Percentiles rank a stretch among this genome's conserved stretches.
These are phyloP conservation scores for Cheirogaleus major DNA, from an alignment of 2,797 vertebrate genomes.

Conservation along the genomic window DNA sequence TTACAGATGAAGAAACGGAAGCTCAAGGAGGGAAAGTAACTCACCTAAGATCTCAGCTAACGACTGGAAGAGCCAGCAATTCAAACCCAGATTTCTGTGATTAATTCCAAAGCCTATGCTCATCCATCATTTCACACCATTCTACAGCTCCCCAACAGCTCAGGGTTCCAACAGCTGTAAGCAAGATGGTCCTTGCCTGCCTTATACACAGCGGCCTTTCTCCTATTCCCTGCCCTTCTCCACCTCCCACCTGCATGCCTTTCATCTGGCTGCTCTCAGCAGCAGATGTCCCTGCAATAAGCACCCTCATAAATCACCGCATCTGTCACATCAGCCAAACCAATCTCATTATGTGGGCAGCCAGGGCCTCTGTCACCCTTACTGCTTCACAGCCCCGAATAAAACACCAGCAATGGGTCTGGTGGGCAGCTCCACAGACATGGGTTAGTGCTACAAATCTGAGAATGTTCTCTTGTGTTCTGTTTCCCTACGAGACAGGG, in stretches of 20 bases:
- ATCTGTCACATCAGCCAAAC: constrained; percentile 9
- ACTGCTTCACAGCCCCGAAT: background rate
- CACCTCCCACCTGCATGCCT: background rate
- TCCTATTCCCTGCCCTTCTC: background rate
- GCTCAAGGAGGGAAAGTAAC: background rate
- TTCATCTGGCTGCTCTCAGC: background rate
- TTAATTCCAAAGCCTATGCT: background rate
- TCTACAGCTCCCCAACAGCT: background rate
- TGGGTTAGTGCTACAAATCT: background rate
- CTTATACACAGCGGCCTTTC: background rate
- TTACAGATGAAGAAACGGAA: background rate
- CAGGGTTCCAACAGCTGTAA: background rate
- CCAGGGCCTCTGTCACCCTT: background rate
- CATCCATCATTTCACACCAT: too few species aligned
- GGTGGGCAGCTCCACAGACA: background rate
- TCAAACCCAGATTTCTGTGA: background rate
- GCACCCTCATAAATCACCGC: background rate
- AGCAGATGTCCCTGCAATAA: background rate
- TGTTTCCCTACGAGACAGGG: too few species aligned
- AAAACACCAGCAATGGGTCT: background rate
- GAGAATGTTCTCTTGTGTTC: background rate
- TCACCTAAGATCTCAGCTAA: background rate
- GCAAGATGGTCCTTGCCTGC: background rate
- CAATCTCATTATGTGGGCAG: background rate
- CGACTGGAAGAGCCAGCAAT: background rate